Percentiles rank a stretch among this genome's conserved stretches.
phyloP scores from a whole-genome alignment of 2,113 vertebrate species.

The Cebidichthys violaceus region DNA sequence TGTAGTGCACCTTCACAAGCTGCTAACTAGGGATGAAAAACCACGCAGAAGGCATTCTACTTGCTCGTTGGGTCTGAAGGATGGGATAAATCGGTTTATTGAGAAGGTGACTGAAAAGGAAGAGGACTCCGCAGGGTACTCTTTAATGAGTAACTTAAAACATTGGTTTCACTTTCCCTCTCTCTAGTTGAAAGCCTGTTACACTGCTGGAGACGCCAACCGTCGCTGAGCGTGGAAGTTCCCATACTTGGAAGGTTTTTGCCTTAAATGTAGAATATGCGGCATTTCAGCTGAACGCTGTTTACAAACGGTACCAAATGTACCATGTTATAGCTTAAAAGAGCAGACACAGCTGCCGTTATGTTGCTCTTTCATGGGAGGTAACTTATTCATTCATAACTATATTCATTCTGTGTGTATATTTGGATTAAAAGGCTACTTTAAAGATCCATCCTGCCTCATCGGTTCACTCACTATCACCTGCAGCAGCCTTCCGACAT shows the following conservation, averaged over 20 bases:
- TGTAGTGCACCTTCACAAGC: background rate
- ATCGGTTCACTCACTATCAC: background rate
- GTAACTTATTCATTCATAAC: background rate
- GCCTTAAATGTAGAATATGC: background rate
- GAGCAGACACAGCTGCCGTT: background rate
- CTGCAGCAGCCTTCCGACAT: conserved; percentile 7
- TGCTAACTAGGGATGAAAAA: background rate
- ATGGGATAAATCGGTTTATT: background rate
- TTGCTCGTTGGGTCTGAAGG: background rate
- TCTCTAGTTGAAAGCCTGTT: background rate
- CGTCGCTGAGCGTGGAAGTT: background rate
- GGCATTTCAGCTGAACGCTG: background rate
- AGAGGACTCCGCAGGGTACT: background rate
- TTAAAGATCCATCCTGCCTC: background rate
- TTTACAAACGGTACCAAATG: no score
- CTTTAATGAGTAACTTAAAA: background rate
- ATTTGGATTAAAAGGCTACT: background rate
- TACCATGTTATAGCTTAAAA: background rate
- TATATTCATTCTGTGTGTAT: background rate
- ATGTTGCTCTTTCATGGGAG: background rate
- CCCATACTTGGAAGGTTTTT: background rate
- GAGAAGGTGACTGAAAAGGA: background rate
- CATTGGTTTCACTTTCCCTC: background rate
- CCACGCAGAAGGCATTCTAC: background rate
- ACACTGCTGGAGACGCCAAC: background rate